These are phyloP conservation scores for Xyrichtys novacula DNA, from an alignment of 2,797 vertebrate species.

Conservation along the genomic window DNA sequence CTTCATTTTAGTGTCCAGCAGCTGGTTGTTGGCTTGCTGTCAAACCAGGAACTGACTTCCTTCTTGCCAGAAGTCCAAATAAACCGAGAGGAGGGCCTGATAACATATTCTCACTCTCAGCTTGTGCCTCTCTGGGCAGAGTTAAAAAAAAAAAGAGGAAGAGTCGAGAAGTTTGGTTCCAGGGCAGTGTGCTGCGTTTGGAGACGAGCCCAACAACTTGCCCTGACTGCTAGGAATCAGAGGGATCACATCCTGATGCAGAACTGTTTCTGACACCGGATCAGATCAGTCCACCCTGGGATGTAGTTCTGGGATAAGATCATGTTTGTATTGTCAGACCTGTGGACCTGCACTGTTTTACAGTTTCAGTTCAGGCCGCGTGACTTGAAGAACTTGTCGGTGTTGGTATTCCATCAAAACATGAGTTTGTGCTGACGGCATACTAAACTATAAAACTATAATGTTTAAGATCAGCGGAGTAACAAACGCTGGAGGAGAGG, in stretches of 20 bases:
- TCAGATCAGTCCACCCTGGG: too few species aligned
- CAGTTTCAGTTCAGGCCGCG: too few species aligned
- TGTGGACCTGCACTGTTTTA: too few species aligned
- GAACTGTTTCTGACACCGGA: neutral
- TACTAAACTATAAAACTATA: too few species aligned
- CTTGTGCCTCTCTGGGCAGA: neutral
- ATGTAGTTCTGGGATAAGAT: too few species aligned
- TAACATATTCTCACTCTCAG: neutral
- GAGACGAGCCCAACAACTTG: neutral
- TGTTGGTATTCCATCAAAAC: too few species aligned
- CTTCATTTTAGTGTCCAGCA: neutral
- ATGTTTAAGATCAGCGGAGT: too few species aligned
- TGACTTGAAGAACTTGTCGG: too few species aligned
- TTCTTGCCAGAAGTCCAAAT: neutral
- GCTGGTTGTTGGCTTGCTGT: neutral
- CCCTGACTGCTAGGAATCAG: neutral
- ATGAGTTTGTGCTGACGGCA: too few species aligned
- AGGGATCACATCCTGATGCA: neutral
- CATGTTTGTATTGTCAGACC: too few species aligned
- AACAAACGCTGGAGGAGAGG: too few species aligned
- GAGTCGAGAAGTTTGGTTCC: neutral
- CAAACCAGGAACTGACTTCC: neutral
- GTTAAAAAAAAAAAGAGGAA: neutral
- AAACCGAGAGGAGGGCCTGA: too few species aligned
- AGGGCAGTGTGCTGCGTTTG: neutral